Base-by-base conservation (phyloP, 2,888 invertebrate genomes). In the Eudemis profundana region DNA sequence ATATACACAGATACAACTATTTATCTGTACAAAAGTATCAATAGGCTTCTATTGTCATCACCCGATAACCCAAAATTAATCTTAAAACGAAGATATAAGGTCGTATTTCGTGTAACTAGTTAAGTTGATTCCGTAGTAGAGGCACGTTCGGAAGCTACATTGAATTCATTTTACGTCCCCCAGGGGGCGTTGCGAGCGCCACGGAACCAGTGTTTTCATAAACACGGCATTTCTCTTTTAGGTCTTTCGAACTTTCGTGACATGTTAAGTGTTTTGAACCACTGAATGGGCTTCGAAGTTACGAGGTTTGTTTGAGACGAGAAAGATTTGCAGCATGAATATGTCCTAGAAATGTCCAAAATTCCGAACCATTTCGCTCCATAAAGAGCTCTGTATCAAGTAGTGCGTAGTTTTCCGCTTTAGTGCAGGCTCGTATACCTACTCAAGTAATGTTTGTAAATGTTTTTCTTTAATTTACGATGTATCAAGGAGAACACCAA, bases 101-200 rank as follows among this genome's bases (percentile, higher is more conserved):
- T 5, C 3, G 2, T 1, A 17, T 50, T 42, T 5, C 2, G 19
- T 2, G 12, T 7, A n/a, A 27, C 59, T 3, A 14, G 23, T 14
- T 3, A 15, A 38, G 36, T 15, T n/a, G 4, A 47, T 29, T 19
- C 14, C 12, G 51, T 15, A 61, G 42, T 51, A 29, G 27, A 15
- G 5, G 19, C 61, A 61, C 51, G 61, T 61, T 44, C 51, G 14
- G 33, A 51, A 33, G 29, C 61, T 61, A 61, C 44, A 61, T 61
- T 61, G 51, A 61, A 61, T 61, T 50, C 42, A 15, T 29, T 50
- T 51, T 61, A 61, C 17, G 29, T 42, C 8, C 46, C 42, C 42
- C 17, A 8, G 40, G 27, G 27, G 4, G n/a, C 42, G 50, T 29
- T 42, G 14, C n/a, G 29, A 27, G 5, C 17, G n/a, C n/a, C n/a